Conservation (phyloP, 2,113 vertebrate genomes). For the Thalassoma bifasciatum region DNA sequence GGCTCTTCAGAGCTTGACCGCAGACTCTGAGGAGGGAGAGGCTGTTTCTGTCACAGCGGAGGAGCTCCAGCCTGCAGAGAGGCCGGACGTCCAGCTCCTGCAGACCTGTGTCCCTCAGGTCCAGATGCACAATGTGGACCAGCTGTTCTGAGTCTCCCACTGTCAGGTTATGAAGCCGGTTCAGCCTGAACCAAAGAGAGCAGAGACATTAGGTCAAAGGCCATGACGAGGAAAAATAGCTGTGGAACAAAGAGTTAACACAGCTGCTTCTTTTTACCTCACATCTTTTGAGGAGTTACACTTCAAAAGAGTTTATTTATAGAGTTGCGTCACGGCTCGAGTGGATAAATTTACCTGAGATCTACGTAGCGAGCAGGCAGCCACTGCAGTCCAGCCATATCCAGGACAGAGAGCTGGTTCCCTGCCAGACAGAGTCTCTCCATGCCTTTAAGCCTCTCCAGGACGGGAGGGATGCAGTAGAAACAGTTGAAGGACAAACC, state of each 20-base stretch:
- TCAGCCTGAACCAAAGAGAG: constrained; percentile 82
- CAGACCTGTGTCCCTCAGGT: constrained; percentile 92
- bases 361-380: constrained; percentile 92
- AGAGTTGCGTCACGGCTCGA: too few relatives aligned
- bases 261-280: neutral
- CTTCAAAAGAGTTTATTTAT: constrained; percentile 3
- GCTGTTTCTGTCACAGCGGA: constrained; percentile 95
- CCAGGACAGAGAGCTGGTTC: constrained; percentile 85
- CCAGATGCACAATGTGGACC: constrained; percentile 90
- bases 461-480: constrained; percentile 85
- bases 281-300: neutral
- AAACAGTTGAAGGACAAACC: constrained; percentile 97
- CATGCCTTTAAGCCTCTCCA: constrained; percentile 88
- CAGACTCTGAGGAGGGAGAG: constrained; percentile 86
- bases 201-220: neutral
- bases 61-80: constrained; percentile 90
- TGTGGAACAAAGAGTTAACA: neutral
- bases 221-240: neutral
- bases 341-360: constrained; percentile 85
- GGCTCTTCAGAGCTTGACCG: constrained; percentile 89
- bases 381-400: constrained; percentile 85
- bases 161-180: constrained; percentile 84
- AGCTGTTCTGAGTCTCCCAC: constrained; percentile 86
- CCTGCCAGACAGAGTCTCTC: constrained; percentile 96
- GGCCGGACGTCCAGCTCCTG: constrained; percentile 87